A percentile compares a stretch with the other conserved stretches of the same genome.
These are phyloP conservation scores for Apotomis capreana DNA, from an alignment of 2,888 invertebrate species.

Conservation along the genomic window DNA sequence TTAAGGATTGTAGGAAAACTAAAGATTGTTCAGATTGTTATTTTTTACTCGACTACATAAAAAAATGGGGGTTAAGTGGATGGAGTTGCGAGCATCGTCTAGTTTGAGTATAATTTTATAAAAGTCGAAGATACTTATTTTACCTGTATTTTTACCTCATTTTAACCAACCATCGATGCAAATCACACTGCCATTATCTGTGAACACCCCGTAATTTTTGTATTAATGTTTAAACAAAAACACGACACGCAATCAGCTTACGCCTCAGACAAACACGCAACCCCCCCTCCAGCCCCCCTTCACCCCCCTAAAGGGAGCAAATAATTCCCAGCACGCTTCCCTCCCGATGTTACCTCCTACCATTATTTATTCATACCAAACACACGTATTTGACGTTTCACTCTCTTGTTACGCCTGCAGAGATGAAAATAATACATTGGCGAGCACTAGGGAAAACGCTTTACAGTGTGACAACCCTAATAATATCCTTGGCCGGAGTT, in stretches of 20 bases:
- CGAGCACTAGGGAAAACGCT: constrained; percentile 6
- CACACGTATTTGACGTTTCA: constrained; percentile 27
- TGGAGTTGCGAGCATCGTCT: too few species aligned
- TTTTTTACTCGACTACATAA: too few species aligned
- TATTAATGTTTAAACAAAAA: constrained; percentile 24
- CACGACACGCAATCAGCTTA: constrained; percentile 27
- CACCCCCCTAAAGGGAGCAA: constrained; percentile 10
- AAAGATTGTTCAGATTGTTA: too few species aligned
- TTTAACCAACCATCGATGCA: background rate
- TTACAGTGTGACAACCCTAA: constrained; percentile 29
- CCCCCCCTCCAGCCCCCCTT: background rate
- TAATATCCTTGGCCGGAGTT: background rate
- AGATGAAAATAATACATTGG: constrained; percentile 22
- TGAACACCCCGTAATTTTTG: constrained; percentile 1
- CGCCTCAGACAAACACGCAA: constrained; percentile 18
- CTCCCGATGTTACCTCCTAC: background rate
- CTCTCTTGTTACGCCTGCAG: constrained; percentile 2
- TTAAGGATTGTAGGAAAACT: too few species aligned
- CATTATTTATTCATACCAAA: constrained; percentile 37
- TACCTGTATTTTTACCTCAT: background rate
- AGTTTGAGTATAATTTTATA: too few species aligned
- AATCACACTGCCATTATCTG: background rate
- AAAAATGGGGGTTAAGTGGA: too few species aligned
- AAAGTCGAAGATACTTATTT: background rate
- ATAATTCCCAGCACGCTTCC: constrained; percentile 28